Conservation (phyloP, 1,140 invertebrate genomes). For the Lordiphosa stackelbergi region DNA sequence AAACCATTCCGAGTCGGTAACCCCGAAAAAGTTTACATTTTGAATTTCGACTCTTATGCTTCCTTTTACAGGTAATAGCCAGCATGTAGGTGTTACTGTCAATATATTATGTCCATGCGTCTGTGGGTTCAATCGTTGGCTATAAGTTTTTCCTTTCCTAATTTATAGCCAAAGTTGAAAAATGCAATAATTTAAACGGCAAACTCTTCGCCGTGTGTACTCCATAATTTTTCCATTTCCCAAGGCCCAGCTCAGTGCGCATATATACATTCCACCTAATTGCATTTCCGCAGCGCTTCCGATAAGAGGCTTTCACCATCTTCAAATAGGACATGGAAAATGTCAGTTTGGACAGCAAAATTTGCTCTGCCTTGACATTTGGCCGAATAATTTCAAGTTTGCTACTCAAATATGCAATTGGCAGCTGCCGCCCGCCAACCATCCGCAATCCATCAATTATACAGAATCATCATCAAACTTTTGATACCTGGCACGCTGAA, state of each 20-base stretch:
- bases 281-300: conserved; percentile 14
- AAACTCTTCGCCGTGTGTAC: neutral
- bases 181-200: conserved; percentile 5
- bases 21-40: no score
- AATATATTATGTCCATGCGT: neutral
- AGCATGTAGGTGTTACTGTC: conserved; percentile 1
- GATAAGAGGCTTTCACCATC: conserved; percentile 17
- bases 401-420: conserved; percentile 32
- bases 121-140: conserved; percentile 16
- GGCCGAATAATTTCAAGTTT: conserved; percentile 19
- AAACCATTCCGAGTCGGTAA: no score
- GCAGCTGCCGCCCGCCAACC: conserved; percentile 15
- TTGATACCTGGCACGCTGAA: neutral
- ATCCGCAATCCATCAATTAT: conserved; percentile 57
- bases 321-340: conserved; percentile 29
- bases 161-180: conserved; percentile 9
- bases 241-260: conserved; percentile 7
- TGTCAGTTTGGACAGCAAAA: conserved; percentile 25
- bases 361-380: conserved; percentile 46
- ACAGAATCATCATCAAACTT: conserved; percentile 47
- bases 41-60: no score
- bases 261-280: conserved; percentile 66
- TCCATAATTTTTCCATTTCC: neutral
- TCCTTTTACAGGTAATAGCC: neutral
- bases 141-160: conserved; percentile 11